These are phyloP conservation scores for Ptychochromis oligacanthus DNA, from an alignment of 2,113 vertebrate species.

Conservation along the genomic window DNA sequence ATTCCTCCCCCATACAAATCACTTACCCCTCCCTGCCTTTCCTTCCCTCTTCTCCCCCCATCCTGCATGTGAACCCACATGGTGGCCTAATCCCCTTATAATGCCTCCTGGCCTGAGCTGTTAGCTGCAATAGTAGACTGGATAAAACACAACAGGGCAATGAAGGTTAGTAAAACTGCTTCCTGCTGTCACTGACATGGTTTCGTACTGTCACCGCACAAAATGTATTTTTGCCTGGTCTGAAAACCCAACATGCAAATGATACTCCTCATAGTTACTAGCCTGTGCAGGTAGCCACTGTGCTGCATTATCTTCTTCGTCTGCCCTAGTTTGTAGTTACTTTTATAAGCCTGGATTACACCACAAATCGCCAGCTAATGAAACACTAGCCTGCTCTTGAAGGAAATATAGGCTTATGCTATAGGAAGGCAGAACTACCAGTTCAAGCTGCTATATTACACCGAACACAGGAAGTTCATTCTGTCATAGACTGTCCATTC, in stretches of 20 bases:
- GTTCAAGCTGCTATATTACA: background rate
- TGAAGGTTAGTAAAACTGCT: slow-evolving; percentile 13
- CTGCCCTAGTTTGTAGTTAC: slow-evolving; percentile 18
- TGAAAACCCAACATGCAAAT: background rate
- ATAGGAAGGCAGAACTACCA: background rate
- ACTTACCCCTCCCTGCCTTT: background rate
- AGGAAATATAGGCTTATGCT: background rate
- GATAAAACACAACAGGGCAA: slow-evolving; percentile 2
- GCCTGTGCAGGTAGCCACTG: background rate
- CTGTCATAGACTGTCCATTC: background rate
- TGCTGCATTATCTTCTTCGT: slow-evolving; percentile 6
- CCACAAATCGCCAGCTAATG: background rate
- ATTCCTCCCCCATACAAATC: background rate
- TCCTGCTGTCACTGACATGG: slow-evolving; percentile 46
- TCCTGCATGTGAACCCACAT: no score
- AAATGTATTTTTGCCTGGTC: background rate
- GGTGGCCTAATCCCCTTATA: slow-evolving; percentile 64
- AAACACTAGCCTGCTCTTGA: background rate
- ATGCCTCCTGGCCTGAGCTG: slow-evolving; percentile 42
- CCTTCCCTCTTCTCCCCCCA: background rate
- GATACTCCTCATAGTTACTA: background rate
- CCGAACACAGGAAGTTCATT: no score
- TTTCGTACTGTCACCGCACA: slow-evolving; percentile 7
- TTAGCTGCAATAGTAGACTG: slow-evolving; percentile 31
- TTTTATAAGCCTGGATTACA: background rate